Evolutionary conservation across 37 sponge, comb jelly and placozoan genomes (phyloP).

Genomic region (Ephydatia muelleri): DNA sequence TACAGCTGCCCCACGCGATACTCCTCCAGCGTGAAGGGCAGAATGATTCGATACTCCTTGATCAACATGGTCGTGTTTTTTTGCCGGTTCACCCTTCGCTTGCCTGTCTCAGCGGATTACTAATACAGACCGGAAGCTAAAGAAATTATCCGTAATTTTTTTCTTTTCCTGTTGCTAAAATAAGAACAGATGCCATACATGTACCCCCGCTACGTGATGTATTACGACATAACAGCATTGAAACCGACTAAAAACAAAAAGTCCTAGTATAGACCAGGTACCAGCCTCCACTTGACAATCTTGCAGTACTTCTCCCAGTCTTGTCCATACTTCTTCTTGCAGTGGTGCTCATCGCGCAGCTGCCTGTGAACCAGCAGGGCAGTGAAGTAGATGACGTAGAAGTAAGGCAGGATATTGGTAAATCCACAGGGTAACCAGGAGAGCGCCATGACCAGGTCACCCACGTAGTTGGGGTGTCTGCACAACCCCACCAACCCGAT

Average conservation of each 20-base stretch:
- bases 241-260: neutral
- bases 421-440: constrained; percentile 94
- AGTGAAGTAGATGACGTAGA: constrained; percentile 82
- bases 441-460: constrained; percentile 93
- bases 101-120: neutral
- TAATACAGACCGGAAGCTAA: neutral
- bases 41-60: constrained; percentile 23
- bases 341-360: constrained; percentile 79
- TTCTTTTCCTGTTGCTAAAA: no score
- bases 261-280: constrained; percentile 77
- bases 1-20: constrained; percentile 27
- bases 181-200: no score
- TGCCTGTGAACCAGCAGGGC: constrained; percentile 84
- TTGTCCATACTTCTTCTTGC: constrained; percentile 77
- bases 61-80: neutral
- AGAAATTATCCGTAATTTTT: neutral
- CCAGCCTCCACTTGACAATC: constrained; percentile 83
- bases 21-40: constrained; percentile 44
- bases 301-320: constrained; percentile 89
- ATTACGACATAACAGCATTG: neutral
- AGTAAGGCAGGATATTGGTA: constrained; percentile 71
- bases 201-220: no score
- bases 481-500: constrained; percentile 91
- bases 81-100: neutral
- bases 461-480: constrained; percentile 93